phyloP scores from a whole-genome alignment of 2,797 vertebrate genomes.

The Pipistrellus pygmaeus region DNA sequence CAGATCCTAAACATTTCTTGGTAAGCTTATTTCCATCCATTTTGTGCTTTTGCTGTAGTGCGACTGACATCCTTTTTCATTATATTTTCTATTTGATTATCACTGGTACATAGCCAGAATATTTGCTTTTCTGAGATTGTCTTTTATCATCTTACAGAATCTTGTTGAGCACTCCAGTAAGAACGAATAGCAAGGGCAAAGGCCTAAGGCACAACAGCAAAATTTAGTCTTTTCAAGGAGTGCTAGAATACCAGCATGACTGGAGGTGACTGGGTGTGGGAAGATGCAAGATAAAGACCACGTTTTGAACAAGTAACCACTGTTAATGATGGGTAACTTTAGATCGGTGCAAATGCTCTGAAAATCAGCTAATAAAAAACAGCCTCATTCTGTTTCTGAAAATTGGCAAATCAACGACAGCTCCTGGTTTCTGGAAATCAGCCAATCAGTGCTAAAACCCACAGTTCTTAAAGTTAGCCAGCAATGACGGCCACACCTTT shows the following conservation, averaged over 20 bases:
- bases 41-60: not conserved
- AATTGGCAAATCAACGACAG: not conserved
- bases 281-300: not conserved
- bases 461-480: not conserved
- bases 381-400: not conserved
- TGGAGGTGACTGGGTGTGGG: not conserved
- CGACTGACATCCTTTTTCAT: not conserved
- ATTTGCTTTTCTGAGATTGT: conserved; percentile 16
- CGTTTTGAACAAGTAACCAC: not conserved
- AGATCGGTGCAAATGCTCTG: not conserved
- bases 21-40: not conserved
- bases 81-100: not conserved
- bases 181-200: not conserved
- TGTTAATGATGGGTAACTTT: not conserved
- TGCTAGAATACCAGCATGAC: not conserved
- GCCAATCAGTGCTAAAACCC: not conserved
- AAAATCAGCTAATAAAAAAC: not conserved
- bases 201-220: not conserved
- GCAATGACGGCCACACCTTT: not conserved
- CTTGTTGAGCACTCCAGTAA: not conserved
- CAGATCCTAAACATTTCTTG: conserved; percentile 11
- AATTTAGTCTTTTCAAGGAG: not conserved
- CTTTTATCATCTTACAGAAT: conserved; percentile 19
- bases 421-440: not conserved
- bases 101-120: not conserved